A percentile compares a stretch with the other conserved stretches of the same genome.
Conservation (phyloP, 2,797 vertebrate species). For the Molossus molossus region DNA sequence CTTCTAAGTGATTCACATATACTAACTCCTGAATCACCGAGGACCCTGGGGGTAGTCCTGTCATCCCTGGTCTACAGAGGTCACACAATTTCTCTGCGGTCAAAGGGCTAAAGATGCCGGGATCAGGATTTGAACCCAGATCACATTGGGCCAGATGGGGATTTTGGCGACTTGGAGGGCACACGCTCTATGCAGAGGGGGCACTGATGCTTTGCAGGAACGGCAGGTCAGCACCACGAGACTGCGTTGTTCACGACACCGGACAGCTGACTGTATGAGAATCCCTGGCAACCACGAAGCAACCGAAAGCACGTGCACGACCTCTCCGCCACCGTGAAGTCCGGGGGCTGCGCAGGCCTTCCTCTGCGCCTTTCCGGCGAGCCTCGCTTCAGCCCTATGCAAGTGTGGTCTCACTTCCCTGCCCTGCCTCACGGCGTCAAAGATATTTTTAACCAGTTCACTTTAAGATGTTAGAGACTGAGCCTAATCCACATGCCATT, state of each 20-base stretch:
- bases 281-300: not conserved
- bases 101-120: not conserved
- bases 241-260: conserved; percentile 16
- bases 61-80: not conserved
- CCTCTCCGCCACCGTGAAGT: not conserved
- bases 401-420: not conserved
- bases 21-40: not conserved
- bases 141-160: not conserved
- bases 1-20: not conserved
- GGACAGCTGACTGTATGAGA: not conserved
- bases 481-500: not conserved
- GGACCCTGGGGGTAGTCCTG: not conserved
- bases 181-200: not conserved
- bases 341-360: not conserved
- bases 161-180: not conserved
- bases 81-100: not conserved
- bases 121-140: not conserved
- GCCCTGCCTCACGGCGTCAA: not conserved
- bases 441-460: conserved; percentile 30
- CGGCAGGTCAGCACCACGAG: not conserved
- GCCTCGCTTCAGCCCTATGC: not conserved
- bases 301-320: not conserved
- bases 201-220: not conserved
- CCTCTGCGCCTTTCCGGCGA: not conserved
- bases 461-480: not conserved